Percentiles rank a stretch among this genome's conserved stretches.
Evolutionary conservation across 2,888 invertebrate species (phyloP).

Genomic region (Lottia scabra): DNA sequence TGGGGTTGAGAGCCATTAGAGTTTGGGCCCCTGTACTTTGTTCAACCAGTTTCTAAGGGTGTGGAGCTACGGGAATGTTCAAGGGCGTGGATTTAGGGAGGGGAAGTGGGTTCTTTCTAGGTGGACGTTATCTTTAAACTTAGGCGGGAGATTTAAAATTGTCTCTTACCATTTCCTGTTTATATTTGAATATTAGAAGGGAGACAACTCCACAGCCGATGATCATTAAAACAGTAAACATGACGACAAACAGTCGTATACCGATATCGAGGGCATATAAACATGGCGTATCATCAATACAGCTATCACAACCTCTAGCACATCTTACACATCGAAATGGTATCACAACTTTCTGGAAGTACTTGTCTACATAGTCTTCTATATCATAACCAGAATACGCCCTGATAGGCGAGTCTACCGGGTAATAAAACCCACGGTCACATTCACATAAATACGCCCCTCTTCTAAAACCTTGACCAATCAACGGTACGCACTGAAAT

Average conservation of each 20-base stretch:
- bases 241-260: slow-evolving; percentile 38
- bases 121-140: too few relatives aligned
- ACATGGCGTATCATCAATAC: slow-evolving; percentile 60
- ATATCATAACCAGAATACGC: slow-evolving; percentile 53
- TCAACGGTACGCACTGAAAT: slow-evolving; percentile 51
- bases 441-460: slow-evolving; percentile 61
- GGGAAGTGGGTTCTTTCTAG: too few relatives aligned
- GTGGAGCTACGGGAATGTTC: too few relatives aligned
- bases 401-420: slow-evolving; percentile 31
- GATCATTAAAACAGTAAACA: slow-evolving; percentile 38
- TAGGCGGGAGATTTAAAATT: too few relatives aligned
- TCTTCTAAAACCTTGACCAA: slow-evolving; percentile 55
- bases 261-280: slow-evolving; percentile 41
- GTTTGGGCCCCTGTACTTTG: too few relatives aligned
- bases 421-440: slow-evolving; percentile 64
- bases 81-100: too few relatives aligned
- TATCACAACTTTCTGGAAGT: slow-evolving; percentile 16
- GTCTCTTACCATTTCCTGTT: slow-evolving; percentile 9
- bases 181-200: slow-evolving; percentile 20
- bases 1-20: too few relatives aligned
- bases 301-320: slow-evolving; percentile 59
- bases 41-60: too few relatives aligned
- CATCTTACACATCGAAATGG: slow-evolving; percentile 53
- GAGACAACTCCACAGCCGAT: slow-evolving; percentile 35
- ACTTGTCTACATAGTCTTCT: slow-evolving; percentile 37